phyloP scores from a whole-genome alignment of 2,797 vertebrate genomes.

The Lophotriccus pileatus region DNA sequence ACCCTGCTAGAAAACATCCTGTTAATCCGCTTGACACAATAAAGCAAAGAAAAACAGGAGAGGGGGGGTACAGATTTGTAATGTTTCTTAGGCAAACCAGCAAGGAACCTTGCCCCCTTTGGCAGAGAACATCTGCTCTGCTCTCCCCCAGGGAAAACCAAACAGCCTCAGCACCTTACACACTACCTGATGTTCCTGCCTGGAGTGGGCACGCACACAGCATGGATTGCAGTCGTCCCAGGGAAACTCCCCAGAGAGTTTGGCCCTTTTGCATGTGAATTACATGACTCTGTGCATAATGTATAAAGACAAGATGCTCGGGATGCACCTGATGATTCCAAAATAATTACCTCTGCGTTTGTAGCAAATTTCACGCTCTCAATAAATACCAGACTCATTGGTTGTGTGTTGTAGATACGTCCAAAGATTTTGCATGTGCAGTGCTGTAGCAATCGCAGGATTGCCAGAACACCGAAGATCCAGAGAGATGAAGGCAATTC shows the following conservation, averaged over 20 bases:
- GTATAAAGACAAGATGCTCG: neutral
- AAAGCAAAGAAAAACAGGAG: neutral
- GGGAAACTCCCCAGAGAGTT: neutral
- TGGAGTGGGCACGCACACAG: neutral
- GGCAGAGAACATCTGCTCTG: neutral
- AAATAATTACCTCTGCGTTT: neutral
- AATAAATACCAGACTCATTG: neutral
- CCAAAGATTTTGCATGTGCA: neutral
- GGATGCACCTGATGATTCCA: neutral
- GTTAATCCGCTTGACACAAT: neutral
- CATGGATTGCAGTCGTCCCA: neutral
- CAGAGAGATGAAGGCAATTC: neutral
- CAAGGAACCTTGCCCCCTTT: neutral
- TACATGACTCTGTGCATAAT: neutral
- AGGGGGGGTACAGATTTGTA: neutral
- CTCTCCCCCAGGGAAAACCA: neutral
- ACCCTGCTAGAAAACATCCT: conserved; percentile 68
- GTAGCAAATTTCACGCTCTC: neutral
- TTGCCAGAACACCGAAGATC: neutral
- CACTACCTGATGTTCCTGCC: neutral
- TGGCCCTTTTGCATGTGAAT: neutral
- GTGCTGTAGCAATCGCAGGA: neutral
- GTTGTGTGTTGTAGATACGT: neutral
- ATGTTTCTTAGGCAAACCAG: neutral
- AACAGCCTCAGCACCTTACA: neutral